phyloP scores from a whole-genome alignment of 2,888 invertebrate genomes.

The Ametastegia equiseti region DNA sequence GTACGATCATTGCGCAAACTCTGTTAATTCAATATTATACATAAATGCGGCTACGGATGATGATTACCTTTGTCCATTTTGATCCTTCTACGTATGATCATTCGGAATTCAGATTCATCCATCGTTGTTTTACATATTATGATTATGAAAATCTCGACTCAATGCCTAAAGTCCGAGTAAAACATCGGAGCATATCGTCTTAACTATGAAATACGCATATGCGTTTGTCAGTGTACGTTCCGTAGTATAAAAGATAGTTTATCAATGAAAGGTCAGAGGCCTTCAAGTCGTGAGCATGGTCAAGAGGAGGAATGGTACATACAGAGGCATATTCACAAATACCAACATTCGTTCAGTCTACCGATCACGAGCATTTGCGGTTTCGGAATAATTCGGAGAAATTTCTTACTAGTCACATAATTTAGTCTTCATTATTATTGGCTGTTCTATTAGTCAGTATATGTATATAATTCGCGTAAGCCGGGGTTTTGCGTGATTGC shows the following conservation, averaged over 20 bases:
- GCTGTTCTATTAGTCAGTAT: not conserved
- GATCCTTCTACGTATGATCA: no score
- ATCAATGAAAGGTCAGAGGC: conserved; percentile 37
- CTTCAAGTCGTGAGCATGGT: not conserved
- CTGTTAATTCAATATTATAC: not conserved
- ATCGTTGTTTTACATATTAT: not conserved
- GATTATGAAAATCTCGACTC: not conserved
- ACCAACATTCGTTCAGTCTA: not conserved
- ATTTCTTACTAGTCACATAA: not conserved
- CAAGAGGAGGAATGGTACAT: not conserved
- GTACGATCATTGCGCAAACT: not conserved
- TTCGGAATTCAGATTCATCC: no score
- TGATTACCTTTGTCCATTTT: no score
- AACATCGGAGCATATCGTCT: not conserved
- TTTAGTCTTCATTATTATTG: not conserved
- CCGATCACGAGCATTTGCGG: conserved; percentile 5
- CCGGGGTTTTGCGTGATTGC: no score
- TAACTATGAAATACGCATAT: not conserved
- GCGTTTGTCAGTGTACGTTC: not conserved
- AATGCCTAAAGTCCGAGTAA: not conserved
- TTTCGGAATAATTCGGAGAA: not conserved
- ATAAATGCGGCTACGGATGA: no score
- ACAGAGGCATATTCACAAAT: not conserved
- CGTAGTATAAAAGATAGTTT: conserved; percentile 26
- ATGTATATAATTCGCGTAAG: no score